Evolutionary conservation across 2,888 invertebrate genomes (phyloP), one percentile per base, ranked within the genome.

Genomic region (Chloroclystis v-ata): DNA sequence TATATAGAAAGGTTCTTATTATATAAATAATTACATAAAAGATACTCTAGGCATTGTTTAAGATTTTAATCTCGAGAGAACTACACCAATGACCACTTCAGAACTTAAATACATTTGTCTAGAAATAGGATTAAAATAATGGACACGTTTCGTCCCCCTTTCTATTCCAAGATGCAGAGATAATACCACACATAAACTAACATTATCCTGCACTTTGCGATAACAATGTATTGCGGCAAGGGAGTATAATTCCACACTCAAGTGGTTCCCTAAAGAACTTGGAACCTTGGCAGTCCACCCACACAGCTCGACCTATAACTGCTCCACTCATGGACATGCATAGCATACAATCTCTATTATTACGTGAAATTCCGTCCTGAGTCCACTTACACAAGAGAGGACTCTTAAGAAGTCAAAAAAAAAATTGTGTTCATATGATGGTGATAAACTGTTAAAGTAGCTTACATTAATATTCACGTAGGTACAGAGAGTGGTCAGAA

Each of bases 211-310:
- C 35, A 35, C 16, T 35, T 16, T 35, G 11, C 8, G 35, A 35
- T 35, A 35, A 35, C 35, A 35, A 35, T 35, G 20, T 24, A 35
- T 20, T 35, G 35, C 25, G 35, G 33, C n/a, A 29, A 48, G 29
- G 20, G 33, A 39, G 38, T 35, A 47, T 43, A 43, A 43, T 43
- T 48, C 48, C 35, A 29, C 29, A 35, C 29, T 43, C 35, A 29
- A 48, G 43, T 48, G 35, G 29, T 33, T 40, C 25, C 29, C 25
- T 41, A 40, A 12, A 12, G 25, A 28, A 35, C 9, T 24, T 28
- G 41, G 37, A 47, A 30, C 42, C 37, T 37, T n/a, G 29, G 35
- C 35, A 25, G 14, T 11, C 29, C 28, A 28, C 12, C 10, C n/a
- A 39, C 9, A 48, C 6, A 12, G 13, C 32, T 29, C 24, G 8